Base-by-base conservation (phyloP, 2,797 vertebrate species). In the Diplodus puntazzo region DNA sequence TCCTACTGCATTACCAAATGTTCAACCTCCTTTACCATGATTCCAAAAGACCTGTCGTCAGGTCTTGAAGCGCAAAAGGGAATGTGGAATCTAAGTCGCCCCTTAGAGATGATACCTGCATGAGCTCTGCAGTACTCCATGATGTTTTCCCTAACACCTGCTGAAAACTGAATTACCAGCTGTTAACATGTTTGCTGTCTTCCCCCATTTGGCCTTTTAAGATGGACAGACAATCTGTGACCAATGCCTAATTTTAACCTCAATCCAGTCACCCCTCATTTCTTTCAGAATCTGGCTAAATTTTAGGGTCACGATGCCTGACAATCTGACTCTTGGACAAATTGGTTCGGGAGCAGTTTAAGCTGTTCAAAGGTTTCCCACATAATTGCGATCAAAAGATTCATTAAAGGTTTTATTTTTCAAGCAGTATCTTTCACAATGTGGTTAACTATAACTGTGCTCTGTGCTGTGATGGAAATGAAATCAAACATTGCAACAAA, bases 21-120 rank as follows among this genome's bases (percentile, higher is more conserved):
- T 81, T 73, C 82, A 77, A 70, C 49, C 68, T 72, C 18, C 77
- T 83, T 90, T 84, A 81, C 84, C 84, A 77, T 52, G 58, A 81
- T 42, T 83, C 83, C 80, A 84, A 85, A 81, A 75, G 73, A 87
- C 66, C 71, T 81, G 52, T 70, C 71, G 67, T 54, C 43, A 1
- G 54, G 64, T 88, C 58, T 69, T 20, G 23, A 71, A 64, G 69
- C 74, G 60, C 70, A 69, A 83, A 86, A 69, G 70, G 53, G 60
- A 89, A 84, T 75, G 59, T 79, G 68, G 64, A 87, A 82, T 88
- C 73, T 78, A 73, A 87, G 85, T 78, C 57, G 62, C 73, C 59
- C 67, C 77, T 64, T 20, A 59, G 79, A 89, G 82, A 81, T 75
- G 77, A 76, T 77, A 58, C 70, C 76, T 79, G 53, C 73, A 69